Evolutionary conservation across 2,797 vertebrate species (phyloP).

Genomic region (Esox masquinongy): DNA sequence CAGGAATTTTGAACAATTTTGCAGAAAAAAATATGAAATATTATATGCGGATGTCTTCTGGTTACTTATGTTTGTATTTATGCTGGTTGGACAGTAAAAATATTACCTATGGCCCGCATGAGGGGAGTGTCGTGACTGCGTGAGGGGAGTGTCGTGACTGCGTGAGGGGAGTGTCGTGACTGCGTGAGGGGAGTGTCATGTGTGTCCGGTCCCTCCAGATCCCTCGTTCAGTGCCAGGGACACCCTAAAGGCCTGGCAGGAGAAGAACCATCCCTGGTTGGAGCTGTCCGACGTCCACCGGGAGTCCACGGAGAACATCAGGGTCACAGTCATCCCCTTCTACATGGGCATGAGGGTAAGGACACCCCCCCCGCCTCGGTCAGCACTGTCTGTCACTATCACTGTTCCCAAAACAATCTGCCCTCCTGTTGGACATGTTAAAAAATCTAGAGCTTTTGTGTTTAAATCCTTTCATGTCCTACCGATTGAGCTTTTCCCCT

Average conservation of each 20-base stretch:
- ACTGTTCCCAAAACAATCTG: not conserved
- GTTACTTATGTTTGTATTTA: too few species aligned
- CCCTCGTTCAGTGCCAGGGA: slow-evolving; percentile 91
- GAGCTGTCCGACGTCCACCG: slow-evolving; percentile 97
- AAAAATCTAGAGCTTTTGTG: not conserved
- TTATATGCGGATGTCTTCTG: too few species aligned
- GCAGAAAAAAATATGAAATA: too few species aligned
- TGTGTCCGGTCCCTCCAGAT: slow-evolving; percentile 55
- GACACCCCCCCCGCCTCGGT: not conserved
- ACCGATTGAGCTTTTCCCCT: not conserved
- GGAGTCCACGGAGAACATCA: slow-evolving; percentile 96
- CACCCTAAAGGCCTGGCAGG: slow-evolving; percentile 95
- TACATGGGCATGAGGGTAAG: slow-evolving; percentile 98
- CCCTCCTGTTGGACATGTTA: not conserved
- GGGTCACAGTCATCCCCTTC: slow-evolving; percentile 97
- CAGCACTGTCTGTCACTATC: not conserved
- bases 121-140: too few species aligned
- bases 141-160: too few species aligned
- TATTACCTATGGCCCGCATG: too few species aligned
- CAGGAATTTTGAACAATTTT: too few species aligned
- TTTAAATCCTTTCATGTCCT: not conserved
- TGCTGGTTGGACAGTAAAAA: too few species aligned
- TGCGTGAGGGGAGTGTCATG: not conserved
- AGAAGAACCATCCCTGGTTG: slow-evolving; percentile 98
- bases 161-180: too few species aligned